phyloP scores from a whole-genome alignment of 1,140 invertebrate species.

The Liolophura sinensis region DNA sequence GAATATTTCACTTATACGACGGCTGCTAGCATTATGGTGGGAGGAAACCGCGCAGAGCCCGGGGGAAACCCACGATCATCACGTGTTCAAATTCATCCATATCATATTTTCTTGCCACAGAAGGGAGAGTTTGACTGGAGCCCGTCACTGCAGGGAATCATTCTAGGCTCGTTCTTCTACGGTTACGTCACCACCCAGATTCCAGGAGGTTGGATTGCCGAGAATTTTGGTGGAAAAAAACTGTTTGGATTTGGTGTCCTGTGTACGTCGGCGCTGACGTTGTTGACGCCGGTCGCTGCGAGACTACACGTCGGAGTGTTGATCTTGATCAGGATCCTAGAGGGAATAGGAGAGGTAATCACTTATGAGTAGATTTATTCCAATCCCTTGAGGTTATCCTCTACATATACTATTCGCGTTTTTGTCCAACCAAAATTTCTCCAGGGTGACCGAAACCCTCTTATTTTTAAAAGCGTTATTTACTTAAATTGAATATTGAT shows the following conservation, averaged over 20 bases:
- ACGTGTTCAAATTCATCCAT: too few relatives aligned
- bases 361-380: background rate
- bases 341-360: slow-evolving; percentile 84
- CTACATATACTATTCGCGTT: background rate
- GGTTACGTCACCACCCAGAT: slow-evolving; percentile 77
- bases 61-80: too few relatives aligned
- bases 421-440: background rate
- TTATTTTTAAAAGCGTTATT: too few relatives aligned
- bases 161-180: slow-evolving; percentile 87
- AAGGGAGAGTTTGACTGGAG: slow-evolving; percentile 79
- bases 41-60: too few relatives aligned
- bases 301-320: slow-evolving; percentile 69
- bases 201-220: slow-evolving; percentile 74
- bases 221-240: slow-evolving; percentile 77
- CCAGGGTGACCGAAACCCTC: too few relatives aligned
- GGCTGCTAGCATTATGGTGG: too few relatives aligned
- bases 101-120: slow-evolving; percentile 25
- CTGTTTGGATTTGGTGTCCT: slow-evolving; percentile 82
- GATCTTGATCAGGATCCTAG: slow-evolving; percentile 77
- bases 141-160: slow-evolving; percentile 74
- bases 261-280: slow-evolving; percentile 75
- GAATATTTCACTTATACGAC: too few relatives aligned
- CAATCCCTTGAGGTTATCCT: background rate
- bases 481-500: too few relatives aligned
- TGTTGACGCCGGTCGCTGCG: slow-evolving; percentile 79